Percentiles rank a stretch among this genome's conserved stretches.
Evolutionary conservation across 1,140 invertebrate genomes (phyloP).

Genomic region (Drosophila ironensis): DNA sequence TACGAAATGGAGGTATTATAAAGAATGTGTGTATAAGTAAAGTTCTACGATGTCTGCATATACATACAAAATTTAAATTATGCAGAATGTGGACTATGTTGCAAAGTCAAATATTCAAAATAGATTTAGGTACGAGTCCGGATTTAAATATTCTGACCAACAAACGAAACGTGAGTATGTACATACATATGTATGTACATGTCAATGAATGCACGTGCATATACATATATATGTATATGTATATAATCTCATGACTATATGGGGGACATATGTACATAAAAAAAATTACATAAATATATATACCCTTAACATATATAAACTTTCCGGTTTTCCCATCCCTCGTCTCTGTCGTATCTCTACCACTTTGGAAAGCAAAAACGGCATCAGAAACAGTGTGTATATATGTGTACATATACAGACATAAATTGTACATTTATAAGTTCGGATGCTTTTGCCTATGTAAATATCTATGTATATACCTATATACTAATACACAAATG

Average conservation of each 20-base stretch:
- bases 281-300: constrained; percentile 9
- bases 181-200: constrained; percentile 10
- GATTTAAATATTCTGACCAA: constrained; percentile 10
- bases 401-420: constrained; percentile 4
- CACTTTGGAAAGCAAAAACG: constrained; percentile 27
- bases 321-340: no score
- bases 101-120: constrained; percentile 6
- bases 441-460: background rate
- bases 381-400: constrained; percentile 22
- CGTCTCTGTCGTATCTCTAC: background rate
- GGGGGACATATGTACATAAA: background rate
- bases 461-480: no score
- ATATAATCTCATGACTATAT: no score
- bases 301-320: no score
- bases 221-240: constrained; percentile 35
- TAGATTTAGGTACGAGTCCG: constrained; percentile 6
- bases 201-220: background rate
- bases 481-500: no score
- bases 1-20: no score
- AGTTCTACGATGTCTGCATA: background rate
- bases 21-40: background rate
- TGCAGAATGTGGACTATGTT: constrained; percentile 36
- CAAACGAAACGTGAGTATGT: constrained; percentile 43
- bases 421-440: background rate
- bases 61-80: constrained; percentile 41